Evolutionary conservation across 2,113 vertebrate genomes (phyloP), one percentile per base, ranked within the genome.

Genomic region (Porphyrio hochstetteri): DNA sequence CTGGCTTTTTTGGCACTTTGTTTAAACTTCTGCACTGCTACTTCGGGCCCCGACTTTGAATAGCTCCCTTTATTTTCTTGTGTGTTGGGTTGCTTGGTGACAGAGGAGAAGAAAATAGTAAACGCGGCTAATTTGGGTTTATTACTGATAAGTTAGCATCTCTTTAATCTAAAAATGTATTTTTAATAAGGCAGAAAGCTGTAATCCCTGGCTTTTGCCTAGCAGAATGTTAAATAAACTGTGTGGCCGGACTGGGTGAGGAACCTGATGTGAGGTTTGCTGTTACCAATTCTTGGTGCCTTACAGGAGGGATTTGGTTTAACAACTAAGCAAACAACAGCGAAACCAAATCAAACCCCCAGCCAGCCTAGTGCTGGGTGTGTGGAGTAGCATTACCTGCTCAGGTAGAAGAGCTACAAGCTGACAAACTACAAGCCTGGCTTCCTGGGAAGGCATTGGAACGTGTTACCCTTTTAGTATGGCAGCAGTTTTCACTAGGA

Each of bases 21-120:
- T 67, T 88, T 84, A 81, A 87, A 92, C 90, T 95, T 95, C 68
- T 27, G 31, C 87, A 95, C 96, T 94, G 86, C 91, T 91, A 36
- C 95, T 97, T 95, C 48, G 29, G 95, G 83, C 88, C 31, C 92
- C 91, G 68, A 57, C 88, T 97, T 88, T 83, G 95, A 96, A 89
- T 89, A 95, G 94, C 95, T 96, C 93, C 44, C 96, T 97, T 96
- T 96, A 88, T 97, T 97, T 97, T 95, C 96, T 91, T 90, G 75
- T 40, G 72, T 96, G 64, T 86, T 96, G 46, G 0, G 97, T 98
- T 94, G 95, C 98, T 96, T 96, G 71, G 98, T 67, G 95, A 97
- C 98, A 50, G 11, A 59, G 61, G 67, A 75, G 97, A 86, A 74
- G 55, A 38, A 92, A 95, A 38, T 48, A 97, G 94, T 96, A 90